phyloP scores from a whole-genome alignment of 2,888 invertebrate genomes.

The Dascillus cervinus region DNA sequence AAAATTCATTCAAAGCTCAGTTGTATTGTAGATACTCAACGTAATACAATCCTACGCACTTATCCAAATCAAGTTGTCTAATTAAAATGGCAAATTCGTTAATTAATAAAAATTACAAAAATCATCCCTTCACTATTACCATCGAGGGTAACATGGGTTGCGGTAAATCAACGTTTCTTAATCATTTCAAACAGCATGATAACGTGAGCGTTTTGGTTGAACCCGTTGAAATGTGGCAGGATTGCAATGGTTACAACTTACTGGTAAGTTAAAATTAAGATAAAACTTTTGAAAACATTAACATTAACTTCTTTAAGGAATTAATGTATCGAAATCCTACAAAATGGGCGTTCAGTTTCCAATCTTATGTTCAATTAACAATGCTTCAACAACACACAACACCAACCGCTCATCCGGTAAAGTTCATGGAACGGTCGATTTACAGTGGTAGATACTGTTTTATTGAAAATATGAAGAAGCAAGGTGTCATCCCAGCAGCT shows the following conservation, averaged over 20 bases:
- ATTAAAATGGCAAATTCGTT: conserved; percentile 16
- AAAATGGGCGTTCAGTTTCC: conserved; percentile 71
- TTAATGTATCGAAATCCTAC: conserved; percentile 70
- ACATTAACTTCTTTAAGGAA: neutral
- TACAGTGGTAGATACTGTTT: conserved; percentile 56
- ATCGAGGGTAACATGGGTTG: conserved; percentile 89
- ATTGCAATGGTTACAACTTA: conserved; percentile 71
- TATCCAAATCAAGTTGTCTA: conserved; percentile 11
- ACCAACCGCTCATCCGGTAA: conserved; percentile 43
- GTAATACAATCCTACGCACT: too few species aligned
- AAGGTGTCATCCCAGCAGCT: conserved; percentile 55
- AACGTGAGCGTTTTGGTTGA: conserved; percentile 58
- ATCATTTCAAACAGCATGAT: conserved; percentile 67
- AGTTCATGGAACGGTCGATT: conserved; percentile 59
- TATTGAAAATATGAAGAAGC: conserved; percentile 61
- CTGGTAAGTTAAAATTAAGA: conserved; percentile 38
- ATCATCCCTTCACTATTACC: conserved; percentile 69
- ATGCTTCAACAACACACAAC: conserved; percentile 66
- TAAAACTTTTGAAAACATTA: conserved; percentile 5
- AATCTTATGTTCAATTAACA: conserved; percentile 75
- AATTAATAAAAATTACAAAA: conserved; percentile 11
- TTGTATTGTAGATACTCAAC: too few species aligned
- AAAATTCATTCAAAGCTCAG: too few species aligned
- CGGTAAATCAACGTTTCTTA: conserved; percentile 82
- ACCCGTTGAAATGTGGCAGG: conserved; percentile 78